These are phyloP conservation scores for Heliconius melpomene DNA, from an alignment of 1,140 invertebrate genomes.

Conservation along the genomic window DNA sequence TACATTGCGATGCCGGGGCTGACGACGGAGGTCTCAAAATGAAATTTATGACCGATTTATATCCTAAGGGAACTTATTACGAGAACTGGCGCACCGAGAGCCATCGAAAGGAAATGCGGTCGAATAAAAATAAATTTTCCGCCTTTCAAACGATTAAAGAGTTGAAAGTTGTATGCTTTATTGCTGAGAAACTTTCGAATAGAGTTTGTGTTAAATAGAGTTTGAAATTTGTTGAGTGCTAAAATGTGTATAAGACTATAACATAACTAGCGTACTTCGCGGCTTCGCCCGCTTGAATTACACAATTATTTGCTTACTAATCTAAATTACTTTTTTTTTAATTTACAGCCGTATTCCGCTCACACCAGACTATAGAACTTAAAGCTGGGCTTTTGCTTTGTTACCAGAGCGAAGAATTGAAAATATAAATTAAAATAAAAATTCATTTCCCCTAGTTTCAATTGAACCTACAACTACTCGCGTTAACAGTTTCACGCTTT, in stretches of 20 bases:
- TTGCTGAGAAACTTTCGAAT: not conserved
- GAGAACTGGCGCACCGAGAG: constrained; percentile 18
- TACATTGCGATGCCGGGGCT: constrained; percentile 43
- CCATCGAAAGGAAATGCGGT: constrained; percentile 19
- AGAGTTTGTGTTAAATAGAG: constrained; percentile 3
- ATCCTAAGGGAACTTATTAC: constrained; percentile 58
- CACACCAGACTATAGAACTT: no score
- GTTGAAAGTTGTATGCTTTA: constrained; percentile 1
- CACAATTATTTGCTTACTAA: no score
- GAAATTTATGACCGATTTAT: constrained; percentile 62
- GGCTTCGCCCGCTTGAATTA: no score
- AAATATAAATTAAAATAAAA: no score
- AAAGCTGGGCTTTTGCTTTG: no score
- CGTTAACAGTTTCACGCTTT: no score
- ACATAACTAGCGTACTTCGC: not conserved
- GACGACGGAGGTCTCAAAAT: constrained; percentile 48
- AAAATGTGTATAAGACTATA: not conserved
- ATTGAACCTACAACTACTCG: no score
- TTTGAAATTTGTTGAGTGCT: not conserved
- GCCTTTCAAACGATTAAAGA: constrained; percentile 17
- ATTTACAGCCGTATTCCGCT: no score
- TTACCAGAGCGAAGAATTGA: no score
- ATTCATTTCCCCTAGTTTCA: no score
- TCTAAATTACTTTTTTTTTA: no score
- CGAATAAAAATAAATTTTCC: constrained; percentile 26